These are phyloP conservation scores for Acanthopleura granulata DNA, from an alignment of 2,888 invertebrate genomes.

Conservation along the genomic window DNA sequence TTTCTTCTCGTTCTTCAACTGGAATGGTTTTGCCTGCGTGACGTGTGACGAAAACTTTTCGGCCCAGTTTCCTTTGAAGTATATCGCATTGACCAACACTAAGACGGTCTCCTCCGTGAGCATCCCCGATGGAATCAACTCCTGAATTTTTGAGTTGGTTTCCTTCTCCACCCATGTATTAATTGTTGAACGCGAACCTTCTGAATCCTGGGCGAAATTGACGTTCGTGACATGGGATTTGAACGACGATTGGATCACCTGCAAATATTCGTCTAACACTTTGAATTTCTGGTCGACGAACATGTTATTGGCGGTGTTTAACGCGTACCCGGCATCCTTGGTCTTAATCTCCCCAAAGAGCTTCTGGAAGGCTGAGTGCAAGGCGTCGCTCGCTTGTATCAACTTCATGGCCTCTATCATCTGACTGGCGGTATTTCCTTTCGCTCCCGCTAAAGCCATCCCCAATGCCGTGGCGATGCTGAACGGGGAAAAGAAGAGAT, in stretches of 20 bases:
- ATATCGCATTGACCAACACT: conserved; percentile 51
- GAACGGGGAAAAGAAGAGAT: conserved; percentile 67
- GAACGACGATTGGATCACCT: conserved; percentile 38
- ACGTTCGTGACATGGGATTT: conserved; percentile 55
- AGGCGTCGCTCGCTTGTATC: conserved; percentile 26
- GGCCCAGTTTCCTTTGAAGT: conserved; percentile 70
- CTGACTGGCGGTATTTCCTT: conserved; percentile 60
- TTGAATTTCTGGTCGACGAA: conserved; percentile 41
- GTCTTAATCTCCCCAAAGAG: conserved; percentile 35
- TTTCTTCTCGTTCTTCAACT: conserved; percentile 25
- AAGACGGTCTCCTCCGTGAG: conserved; percentile 60
- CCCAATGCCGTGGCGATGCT: conserved; percentile 68
- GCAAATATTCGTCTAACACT: conserved; percentile 45
- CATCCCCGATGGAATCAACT: conserved; percentile 77
- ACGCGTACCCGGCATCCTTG: conserved; percentile 36
- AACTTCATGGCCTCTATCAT: conserved; percentile 47
- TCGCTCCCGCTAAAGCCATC: conserved; percentile 69
- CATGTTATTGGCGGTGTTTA: conserved; percentile 57
- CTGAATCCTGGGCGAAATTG: conserved; percentile 51
- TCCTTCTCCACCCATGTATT: conserved; percentile 86
- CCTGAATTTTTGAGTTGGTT: conserved; percentile 86
- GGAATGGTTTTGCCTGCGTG: conserved; percentile 73
- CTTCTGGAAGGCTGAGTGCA: conserved; percentile 35
- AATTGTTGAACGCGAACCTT: conserved; percentile 73
- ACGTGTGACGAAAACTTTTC: conserved; percentile 73